Evolutionary conservation across 2,797 vertebrate species (phyloP), one percentile per base, ranked within the genome.

Genomic region (Sardinella longiceps): DNA sequence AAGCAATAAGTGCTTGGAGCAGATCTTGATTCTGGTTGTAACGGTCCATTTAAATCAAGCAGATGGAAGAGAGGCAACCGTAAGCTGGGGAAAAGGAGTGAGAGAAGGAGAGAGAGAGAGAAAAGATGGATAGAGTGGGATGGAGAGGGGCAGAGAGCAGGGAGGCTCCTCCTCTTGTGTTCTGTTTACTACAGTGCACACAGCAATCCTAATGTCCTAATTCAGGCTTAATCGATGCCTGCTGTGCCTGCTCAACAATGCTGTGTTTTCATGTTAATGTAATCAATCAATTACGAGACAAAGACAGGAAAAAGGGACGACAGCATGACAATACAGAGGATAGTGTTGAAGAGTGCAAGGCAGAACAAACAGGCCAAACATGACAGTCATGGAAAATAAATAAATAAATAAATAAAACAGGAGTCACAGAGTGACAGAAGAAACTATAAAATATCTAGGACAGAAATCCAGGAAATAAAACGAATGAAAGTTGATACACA

Each of bases 31-130:
- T 18, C n/a, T 46, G 23, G 28, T 6, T 23, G 10, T 51, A 48
- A 70, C 58, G 56, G 60, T 20, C 70, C 28, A 58, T 58, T 86
- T 82, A 81, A 28, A 46, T 37, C 20, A 37, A 84, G 63, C 37
- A 3, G 23, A n/a, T 51, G 66, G 66, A 50, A 82, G 63, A 60
- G 46, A n/a, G 51, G 33, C 1, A 3, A 56, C 3, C 46, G 28
- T 25, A 82, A 82, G 46, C 60, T 45, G 25, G 80, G 45, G 53
- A 7, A 58, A 20, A 25, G 10, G 70, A 15, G 50, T 11, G 9
- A 7, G 48, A 28, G 28, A 74, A n/a, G 37, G 43, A 77, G 63
- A 2, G 9, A 28, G 20, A 66, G 3, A 18, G 0, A 25, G 39
- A 50, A 51, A 39, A 7, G 46, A 33, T 25, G 25, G 81, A 66